These are phyloP conservation scores for Blera fallax DNA, from an alignment of 2,888 invertebrate species.

Conservation along the genomic window DNA sequence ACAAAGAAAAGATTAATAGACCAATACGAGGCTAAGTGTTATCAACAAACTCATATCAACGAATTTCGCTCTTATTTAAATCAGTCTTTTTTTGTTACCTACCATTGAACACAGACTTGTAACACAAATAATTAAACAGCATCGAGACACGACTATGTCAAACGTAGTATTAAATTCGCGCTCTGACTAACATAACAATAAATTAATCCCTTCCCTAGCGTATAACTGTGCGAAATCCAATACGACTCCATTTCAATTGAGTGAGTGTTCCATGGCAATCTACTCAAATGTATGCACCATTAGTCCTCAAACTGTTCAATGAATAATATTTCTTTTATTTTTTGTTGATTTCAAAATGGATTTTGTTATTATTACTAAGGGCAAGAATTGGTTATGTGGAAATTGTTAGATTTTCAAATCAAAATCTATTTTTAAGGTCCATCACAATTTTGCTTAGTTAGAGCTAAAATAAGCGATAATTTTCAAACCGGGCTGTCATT, in stretches of 20 bases:
- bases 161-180: background rate
- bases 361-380: too few species aligned
- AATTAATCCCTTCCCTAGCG: background rate
- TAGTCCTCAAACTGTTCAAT: background rate
- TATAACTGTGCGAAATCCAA: background rate
- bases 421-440: too few species aligned
- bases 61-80: background rate
- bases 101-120: background rate
- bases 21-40: slow-evolving; percentile 3
- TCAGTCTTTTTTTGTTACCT: background rate
- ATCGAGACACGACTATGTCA: background rate
- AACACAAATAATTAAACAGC: background rate
- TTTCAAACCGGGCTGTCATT: too few species aligned
- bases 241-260: background rate
- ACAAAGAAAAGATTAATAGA: background rate
- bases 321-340: too few species aligned
- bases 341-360: background rate
- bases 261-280: background rate
- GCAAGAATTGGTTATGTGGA: too few species aligned
- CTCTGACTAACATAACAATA: background rate
- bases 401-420: too few species aligned
- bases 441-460: too few species aligned
- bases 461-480: too few species aligned
- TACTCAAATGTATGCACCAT: background rate
- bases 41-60: background rate